Percentiles rank a stretch among this genome's conserved stretches.
phyloP scores from a whole-genome alignment of 2,113 vertebrate genomes.

The Pterophyllum scalare region DNA sequence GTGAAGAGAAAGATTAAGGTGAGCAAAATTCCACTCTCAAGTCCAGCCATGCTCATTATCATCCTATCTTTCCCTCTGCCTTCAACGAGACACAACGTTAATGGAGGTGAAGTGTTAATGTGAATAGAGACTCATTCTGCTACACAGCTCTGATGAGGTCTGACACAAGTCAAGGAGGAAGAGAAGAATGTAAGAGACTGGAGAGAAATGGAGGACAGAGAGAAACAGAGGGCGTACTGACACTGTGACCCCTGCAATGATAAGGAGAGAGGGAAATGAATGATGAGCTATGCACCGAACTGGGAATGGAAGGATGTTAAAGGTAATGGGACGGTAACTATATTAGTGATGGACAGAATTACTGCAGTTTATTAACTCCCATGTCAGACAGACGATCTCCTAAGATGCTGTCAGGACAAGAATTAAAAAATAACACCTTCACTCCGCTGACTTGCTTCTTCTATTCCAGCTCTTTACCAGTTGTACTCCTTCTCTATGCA shows the following conservation, averaged over 20 bases:
- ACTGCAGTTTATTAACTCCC: slow-evolving; percentile 51
- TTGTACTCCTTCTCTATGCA: slow-evolving; percentile 49
- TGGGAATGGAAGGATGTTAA: slow-evolving; percentile 29
- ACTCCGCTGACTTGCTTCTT: background rate
- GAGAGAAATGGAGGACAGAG: slow-evolving; percentile 39
- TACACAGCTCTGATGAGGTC: slow-evolving; percentile 79
- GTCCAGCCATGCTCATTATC: slow-evolving; percentile 5
- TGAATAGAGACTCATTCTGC: slow-evolving; percentile 69
- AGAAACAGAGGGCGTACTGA: slow-evolving; percentile 38
- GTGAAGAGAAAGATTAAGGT: slow-evolving; percentile 42
- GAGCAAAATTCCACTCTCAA: slow-evolving; percentile 14
- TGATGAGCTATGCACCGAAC: background rate
- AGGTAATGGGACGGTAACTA: slow-evolving; percentile 56
- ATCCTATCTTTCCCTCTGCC: background rate
- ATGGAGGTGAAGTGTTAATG: slow-evolving; percentile 80
- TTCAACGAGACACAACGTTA: slow-evolving; percentile 39
- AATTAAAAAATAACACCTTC: slow-evolving; percentile 32
- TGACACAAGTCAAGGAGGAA: slow-evolving; percentile 55
- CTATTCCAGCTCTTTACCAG: slow-evolving; percentile 13
- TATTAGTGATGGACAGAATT: slow-evolving; percentile 65
- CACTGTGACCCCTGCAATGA: slow-evolving; percentile 61
- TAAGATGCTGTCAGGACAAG: slow-evolving; percentile 17
- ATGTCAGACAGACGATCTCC: slow-evolving; percentile 18
- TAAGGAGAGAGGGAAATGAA: slow-evolving; percentile 18
- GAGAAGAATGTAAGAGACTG: slow-evolving; percentile 30